These are phyloP conservation scores for Bombus soroeensis DNA, from an alignment of 1,140 invertebrate species.

Conservation along the genomic window DNA sequence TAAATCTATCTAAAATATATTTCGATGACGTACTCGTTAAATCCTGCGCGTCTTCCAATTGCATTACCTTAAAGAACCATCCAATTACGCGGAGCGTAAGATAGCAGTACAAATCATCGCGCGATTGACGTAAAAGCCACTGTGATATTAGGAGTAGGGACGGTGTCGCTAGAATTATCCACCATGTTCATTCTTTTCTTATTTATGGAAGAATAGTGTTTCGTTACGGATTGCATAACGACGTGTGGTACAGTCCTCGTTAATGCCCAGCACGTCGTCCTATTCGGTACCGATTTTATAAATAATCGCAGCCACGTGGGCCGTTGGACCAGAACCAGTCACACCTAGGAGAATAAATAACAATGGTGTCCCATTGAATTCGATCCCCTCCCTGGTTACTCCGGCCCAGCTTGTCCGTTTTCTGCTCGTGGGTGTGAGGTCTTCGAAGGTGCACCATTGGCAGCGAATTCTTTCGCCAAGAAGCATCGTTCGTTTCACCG, in stretches of 20 bases:
- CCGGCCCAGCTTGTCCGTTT: conserved; percentile 42
- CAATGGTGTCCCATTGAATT: conserved; percentile 70
- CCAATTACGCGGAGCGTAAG: conserved; percentile 39
- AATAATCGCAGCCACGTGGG: conserved; percentile 67
- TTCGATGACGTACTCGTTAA: conserved; percentile 37
- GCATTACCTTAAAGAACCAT: conserved; percentile 12
- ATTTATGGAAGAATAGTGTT: conserved; percentile 34
- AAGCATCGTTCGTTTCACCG: conserved; percentile 41
- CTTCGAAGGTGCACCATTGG: conserved; percentile 40
- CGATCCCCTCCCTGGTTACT: conserved; percentile 24
- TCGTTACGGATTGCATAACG: conserved; percentile 56
- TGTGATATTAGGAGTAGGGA: conserved; percentile 22
- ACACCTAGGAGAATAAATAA: conserved; percentile 71
- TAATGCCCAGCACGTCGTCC: conserved; percentile 63
- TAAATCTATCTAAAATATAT: conserved; percentile 44
- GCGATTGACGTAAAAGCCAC: conserved; percentile 15
- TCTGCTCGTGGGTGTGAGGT: conserved; percentile 48
- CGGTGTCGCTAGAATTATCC: conserved; percentile 47
- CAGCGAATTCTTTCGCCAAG: conserved; percentile 57
- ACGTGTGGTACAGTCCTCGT: conserved; percentile 48
- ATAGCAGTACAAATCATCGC: conserved; percentile 25
- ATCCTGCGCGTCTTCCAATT: conserved; percentile 5
- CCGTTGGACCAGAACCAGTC: conserved; percentile 54
- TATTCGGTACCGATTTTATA: conserved; percentile 69
- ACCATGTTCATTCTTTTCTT: conserved; percentile 52